These are phyloP conservation scores for Agrilus mali DNA, from an alignment of 2,888 invertebrate genomes.

Conservation along the genomic window DNA sequence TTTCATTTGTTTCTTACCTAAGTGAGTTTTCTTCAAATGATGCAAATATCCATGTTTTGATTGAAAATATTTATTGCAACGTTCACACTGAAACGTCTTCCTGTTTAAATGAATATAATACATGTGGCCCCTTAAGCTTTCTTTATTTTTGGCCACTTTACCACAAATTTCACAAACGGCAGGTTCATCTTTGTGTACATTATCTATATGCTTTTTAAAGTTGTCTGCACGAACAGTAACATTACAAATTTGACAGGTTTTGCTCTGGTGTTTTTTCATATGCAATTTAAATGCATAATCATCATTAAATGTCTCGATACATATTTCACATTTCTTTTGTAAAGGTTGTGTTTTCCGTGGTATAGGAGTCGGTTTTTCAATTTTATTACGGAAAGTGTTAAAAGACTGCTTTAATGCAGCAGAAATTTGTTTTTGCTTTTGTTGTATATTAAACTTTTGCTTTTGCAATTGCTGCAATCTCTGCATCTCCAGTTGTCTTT, in stretches of 20 bases:
- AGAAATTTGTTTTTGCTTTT: too few species aligned
- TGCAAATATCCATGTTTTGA: constrained; percentile 21
- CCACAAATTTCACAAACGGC: constrained; percentile 26
- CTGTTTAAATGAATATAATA: constrained; percentile 24
- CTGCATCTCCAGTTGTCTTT: too few species aligned
- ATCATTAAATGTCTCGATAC: constrained; percentile 10
- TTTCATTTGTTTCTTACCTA: constrained; percentile 9
- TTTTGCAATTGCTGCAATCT: too few species aligned
- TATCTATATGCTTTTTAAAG: constrained; percentile 21
- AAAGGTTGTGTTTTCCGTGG: constrained; percentile 1
- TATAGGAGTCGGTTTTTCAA: too few species aligned
- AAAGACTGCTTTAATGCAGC: too few species aligned
- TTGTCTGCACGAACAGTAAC: constrained; percentile 21
- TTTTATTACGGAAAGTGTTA: too few species aligned
- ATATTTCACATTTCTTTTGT: constrained; percentile 9
- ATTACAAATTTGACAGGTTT: constrained; percentile 22
- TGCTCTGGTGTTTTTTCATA: constrained; percentile 20
- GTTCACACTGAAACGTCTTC: constrained; percentile 22
- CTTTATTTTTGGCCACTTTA: constrained; percentile 23
- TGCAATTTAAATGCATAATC: constrained; percentile 14
- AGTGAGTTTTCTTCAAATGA: constrained; percentile 24
- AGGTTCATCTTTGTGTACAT: constrained; percentile 20
- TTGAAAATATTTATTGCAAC: constrained; percentile 22
- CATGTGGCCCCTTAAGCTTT: constrained; percentile 25
- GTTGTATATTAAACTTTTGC: too few species aligned